Evolutionary conservation across 2,888 invertebrate species (phyloP), one percentile per base, ranked within the genome.

Genomic region (Boloria euphrosyne): DNA sequence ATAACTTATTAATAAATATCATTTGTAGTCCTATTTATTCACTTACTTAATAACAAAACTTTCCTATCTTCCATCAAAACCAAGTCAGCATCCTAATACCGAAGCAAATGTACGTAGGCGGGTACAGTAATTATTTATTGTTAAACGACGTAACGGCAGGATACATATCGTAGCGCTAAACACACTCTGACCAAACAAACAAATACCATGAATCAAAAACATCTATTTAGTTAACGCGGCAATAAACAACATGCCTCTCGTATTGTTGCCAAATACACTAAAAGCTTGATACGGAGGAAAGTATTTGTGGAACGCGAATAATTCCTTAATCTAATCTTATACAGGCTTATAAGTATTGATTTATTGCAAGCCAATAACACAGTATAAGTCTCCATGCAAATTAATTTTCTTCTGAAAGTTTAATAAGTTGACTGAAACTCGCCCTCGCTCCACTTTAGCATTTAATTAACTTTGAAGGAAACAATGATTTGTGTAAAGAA

Each of bases 181-280:
- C 50, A 49, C 63, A 64, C 54, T 67, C 58, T 54, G 58, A 53
- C 59, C 59, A 67, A 49, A 60, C 63, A 64, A 67, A 57, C 67
- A 60, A 18, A 10, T 14, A 43, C 58, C 31, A 58, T 46, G 52
- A 52, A 65, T 59, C 63, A 27, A 58, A 43, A 68, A 57, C 57
- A 31, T 68, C 61, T 65, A 68, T 68, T 68, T 68, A 62, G 65
- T 62, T 66, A 69, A 69, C 60, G 47, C 46, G 65, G 61, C 65
- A 61, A 49, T 61, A 65, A 68, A 62, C 61, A 58, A 46, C 31
- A 38, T 46, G 52, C 49, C 13, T 60, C 53, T 43, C 54, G 44
- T 57, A 57, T 62, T 66, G 66, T 62, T 68, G 68, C 68, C 68
- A 68, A 68, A 65, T 65, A 47, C 61, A 57, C 61, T 68, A 65